These are phyloP conservation scores for Thamnophis elegans DNA, from an alignment of 2,797 vertebrate species.

Conservation along the genomic window DNA sequence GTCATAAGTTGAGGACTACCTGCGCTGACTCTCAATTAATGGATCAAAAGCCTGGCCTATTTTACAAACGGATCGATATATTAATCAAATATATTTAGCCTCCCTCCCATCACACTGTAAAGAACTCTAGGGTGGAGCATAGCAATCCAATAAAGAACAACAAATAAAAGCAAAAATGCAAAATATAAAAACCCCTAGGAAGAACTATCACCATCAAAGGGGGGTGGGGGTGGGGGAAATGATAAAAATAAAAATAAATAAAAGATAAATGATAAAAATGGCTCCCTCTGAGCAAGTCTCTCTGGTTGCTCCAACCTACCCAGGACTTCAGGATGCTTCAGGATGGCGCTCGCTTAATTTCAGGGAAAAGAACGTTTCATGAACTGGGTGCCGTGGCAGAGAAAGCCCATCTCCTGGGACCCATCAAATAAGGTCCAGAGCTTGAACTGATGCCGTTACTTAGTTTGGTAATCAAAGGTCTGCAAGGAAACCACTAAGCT, in stretches of 20 bases:
- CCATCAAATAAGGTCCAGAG: background rate
- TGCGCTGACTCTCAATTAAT: background rate
- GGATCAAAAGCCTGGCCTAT: background rate
- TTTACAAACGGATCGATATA: background rate
- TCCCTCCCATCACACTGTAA: background rate
- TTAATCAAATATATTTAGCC: background rate
- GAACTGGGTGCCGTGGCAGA: background rate
- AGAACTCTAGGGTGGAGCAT: background rate
- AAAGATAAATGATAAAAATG: background rate
- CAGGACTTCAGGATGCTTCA: background rate
- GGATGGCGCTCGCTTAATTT: background rate
- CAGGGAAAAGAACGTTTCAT: background rate
- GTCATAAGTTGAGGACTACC: too few relatives aligned
- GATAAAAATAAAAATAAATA: too few relatives aligned
- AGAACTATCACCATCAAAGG: background rate
- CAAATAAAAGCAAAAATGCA: background rate
- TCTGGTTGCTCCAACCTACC: background rate
- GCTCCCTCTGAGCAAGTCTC: background rate
- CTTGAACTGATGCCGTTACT: background rate
- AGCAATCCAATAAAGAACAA: background rate
- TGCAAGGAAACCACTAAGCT: background rate
- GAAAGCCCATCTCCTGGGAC: background rate
- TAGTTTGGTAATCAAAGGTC: background rate
- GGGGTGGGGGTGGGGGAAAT: too few relatives aligned
- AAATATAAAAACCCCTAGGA: background rate